Evolutionary conservation across 2,888 invertebrate species (phyloP), one percentile per base, ranked within the genome.

Genomic region (Panorpa germanica): DNA sequence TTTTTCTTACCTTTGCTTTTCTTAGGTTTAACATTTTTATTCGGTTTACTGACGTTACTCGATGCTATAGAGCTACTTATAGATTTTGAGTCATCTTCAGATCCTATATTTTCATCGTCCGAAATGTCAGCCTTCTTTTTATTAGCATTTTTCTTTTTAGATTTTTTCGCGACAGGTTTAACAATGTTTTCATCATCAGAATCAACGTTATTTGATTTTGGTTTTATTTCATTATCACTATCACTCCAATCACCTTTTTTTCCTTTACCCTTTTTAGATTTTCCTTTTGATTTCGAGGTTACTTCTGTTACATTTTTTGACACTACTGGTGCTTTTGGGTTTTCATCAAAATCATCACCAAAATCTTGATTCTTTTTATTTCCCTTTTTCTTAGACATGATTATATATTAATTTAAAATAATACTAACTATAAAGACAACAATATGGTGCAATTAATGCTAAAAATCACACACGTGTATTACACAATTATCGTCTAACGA

Each of bases 381-480:
- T 31, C 60, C 61, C 36, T 57, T 60, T 48, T 62, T 66, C 45
- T 68, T 68, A 5, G 69, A 68, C 69, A 69, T 70, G 34, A 39
- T 45, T 25, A 14, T 9, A 20, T 2, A 16, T 10, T 17, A 23
- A 30, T 15, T n/a, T 11, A 25, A n/a, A n/a, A n/a, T n/a, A n/a
- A n/a, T n/a, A n/a, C n/a, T n/a, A n/a, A n/a, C n/a, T n/a, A n/a
- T n/a, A n/a, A n/a, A n/a, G n/a, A n/a, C n/a, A n/a, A n/a, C n/a
- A n/a, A n/a, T n/a, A n/a, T n/a, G n/a, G n/a, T n/a, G n/a, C n/a
- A n/a, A n/a, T n/a, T n/a, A n/a, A n/a, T n/a, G n/a, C n/a, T n/a
- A n/a, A n/a, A n/a, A n/a, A n/a, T n/a, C n/a, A n/a, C n/a, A n/a
- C n/a, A n/a, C n/a, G n/a, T n/a, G n/a, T n/a, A n/a, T n/a, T n/a